Conservation (phyloP, 2,888 invertebrate species). For the Catocala nupta region DNA sequence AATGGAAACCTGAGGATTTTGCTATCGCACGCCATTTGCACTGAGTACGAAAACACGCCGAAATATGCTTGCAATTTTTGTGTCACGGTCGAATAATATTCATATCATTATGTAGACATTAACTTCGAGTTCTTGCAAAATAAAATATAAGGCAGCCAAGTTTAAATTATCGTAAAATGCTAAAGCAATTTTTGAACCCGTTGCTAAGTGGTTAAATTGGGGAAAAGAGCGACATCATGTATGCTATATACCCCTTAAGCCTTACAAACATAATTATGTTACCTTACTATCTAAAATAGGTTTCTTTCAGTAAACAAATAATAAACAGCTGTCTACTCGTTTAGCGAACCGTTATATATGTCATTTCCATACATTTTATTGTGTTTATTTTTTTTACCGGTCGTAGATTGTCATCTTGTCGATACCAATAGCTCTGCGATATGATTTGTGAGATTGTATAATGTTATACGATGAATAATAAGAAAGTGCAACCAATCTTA, state of each 20-base stretch:
- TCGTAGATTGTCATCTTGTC: constrained; percentile 1
- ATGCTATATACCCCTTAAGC: too few species aligned
- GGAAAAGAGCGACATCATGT: neutral
- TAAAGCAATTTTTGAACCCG: constrained; percentile 8
- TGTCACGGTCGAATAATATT: constrained; percentile 2
- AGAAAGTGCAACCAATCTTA: neutral
- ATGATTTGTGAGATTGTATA: neutral
- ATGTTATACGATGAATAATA: neutral
- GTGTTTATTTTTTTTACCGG: neutral
- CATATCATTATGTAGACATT: constrained; percentile 2
- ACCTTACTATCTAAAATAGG: too few species aligned
- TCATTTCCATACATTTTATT: neutral
- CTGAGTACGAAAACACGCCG: neutral
- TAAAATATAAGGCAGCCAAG: constrained; percentile 1
- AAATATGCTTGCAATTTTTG: constrained; percentile 10
- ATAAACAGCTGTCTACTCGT: too few species aligned
- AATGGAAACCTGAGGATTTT: constrained; percentile 5
- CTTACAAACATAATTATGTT: too few species aligned
- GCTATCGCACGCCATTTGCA: constrained; percentile 9
- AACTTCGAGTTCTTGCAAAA: neutral
- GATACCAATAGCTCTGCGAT: too few species aligned
- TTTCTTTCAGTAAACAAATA: too few species aligned
- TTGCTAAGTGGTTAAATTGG: constrained; percentile 10
- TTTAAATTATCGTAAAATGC: constrained; percentile 10
- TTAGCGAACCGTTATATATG: neutral